Evolutionary conservation across 2,113 vertebrate species (phyloP).

Genomic region (Axis porcinus): DNA sequence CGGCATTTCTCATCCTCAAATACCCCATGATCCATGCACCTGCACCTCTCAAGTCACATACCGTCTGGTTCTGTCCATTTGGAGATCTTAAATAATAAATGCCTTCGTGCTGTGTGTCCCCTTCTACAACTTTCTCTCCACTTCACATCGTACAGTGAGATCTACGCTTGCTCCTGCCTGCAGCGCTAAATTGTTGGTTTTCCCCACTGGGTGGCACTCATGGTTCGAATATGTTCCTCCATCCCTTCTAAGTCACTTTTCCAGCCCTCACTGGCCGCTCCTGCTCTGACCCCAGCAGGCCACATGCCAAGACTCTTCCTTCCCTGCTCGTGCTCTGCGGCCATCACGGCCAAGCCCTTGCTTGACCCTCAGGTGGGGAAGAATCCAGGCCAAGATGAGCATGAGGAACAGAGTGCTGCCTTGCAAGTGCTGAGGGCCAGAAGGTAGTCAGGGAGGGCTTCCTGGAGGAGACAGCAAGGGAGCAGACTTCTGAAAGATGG

Average conservation of each 20-base stretch:
- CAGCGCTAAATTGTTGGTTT: fast-evolving
- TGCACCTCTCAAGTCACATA: neutral
- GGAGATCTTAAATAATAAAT: fast-evolving
- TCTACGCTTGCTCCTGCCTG: fast-evolving
- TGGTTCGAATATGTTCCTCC: neutral
- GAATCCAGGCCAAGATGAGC: neutral
- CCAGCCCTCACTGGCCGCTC: neutral
- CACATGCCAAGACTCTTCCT: fast-evolving
- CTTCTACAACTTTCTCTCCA: neutral
- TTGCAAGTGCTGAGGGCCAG: fast-evolving
- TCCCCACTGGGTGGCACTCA: fast-evolving
- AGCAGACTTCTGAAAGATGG: neutral
- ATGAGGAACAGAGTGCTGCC: fast-evolving
- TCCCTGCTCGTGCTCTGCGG: fast-evolving
- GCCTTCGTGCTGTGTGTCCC: fast-evolving
- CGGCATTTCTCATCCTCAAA: neutral
- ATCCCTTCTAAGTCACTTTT: neutral
- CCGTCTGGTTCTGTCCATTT: fast-evolving
- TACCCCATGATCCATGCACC: fast-evolving
- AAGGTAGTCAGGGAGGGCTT: neutral
- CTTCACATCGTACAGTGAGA: fast-evolving
- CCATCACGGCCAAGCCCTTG: neutral
- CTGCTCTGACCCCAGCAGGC: neutral
- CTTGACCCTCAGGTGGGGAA: neutral
- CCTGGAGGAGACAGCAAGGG: neutral